Base-by-base conservation (phyloP, 2,113 vertebrate species). In the Passerina amoena region DNA sequence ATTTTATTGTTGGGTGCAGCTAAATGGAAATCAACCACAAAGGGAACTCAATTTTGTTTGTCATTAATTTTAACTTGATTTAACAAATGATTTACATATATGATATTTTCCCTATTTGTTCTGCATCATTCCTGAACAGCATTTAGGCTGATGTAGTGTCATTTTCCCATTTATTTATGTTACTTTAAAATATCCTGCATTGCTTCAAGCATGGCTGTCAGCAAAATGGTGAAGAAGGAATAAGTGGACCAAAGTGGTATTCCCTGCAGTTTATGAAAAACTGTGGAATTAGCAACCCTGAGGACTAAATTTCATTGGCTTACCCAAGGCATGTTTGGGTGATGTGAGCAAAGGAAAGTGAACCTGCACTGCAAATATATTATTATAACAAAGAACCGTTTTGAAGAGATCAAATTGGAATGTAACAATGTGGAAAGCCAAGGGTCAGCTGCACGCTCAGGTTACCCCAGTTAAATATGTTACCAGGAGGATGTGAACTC, bases 11-110 rank as follows among this genome's bases (percentile, higher is more conserved):
- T 96, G 97, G 88, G 96, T 94, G 70, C 94, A 96, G 90, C 96
- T 96, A 95, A 96, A 97, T 94, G 93, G 94, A 97, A 97, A 97
- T 97, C 92, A 93, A 96, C 96, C 97, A 97, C 97, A 97, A 97
- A 97, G 92, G 89, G 93, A 97, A 97, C 89, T 96, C 95, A 94
- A 44, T 97, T 97, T 97, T 96, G 92, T 96, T 97, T 96, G 97
- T 92, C 90, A 92, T 96, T 97, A 97, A 94, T 96, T 97, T 94
- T 92, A 92, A 94, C 86, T 95, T 48, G 56, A 90, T 96, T 96
- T 96, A 92, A 94, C 90, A 97, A 97, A 96, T 96, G 17, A 92
- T 97, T 96, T 97, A 96, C 90, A 90, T 92, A 94, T 72, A 96
- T 4, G 3, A 28, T 92, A 72, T 94, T 96, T 94, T 89, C 54